A percentile compares a stretch with the other conserved stretches of the same genome.
phyloP scores from a whole-genome alignment of 2,888 invertebrate genomes.

The Hypolimnas misippus region DNA sequence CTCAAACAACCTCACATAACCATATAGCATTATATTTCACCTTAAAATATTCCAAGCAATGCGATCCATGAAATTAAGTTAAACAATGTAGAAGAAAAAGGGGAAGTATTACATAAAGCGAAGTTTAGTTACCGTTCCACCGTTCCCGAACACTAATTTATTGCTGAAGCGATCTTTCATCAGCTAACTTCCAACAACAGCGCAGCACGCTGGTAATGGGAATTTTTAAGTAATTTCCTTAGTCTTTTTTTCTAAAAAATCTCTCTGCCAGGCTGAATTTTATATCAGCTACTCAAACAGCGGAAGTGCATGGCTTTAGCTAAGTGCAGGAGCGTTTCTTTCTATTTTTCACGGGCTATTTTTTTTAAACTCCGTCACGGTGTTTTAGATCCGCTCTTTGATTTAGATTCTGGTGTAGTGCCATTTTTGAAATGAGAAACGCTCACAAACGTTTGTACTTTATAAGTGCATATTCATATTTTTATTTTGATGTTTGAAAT shows the following conservation, averaged over 20 bases:
- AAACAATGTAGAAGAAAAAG: background rate
- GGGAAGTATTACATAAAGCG: conserved; percentile 6
- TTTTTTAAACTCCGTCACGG: conserved; percentile 39
- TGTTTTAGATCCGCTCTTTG: conserved; percentile 35
- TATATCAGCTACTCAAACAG: conserved; percentile 45
- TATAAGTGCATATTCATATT: background rate
- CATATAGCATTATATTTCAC: no score
- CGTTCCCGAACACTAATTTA: conserved; percentile 21
- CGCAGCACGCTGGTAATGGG: conserved; percentile 22
- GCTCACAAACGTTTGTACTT: conserved; percentile 11
- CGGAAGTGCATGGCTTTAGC: conserved; percentile 39
- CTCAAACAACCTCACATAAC: no score
- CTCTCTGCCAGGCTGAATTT: conserved; percentile 41
- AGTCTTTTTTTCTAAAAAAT: conserved; percentile 36
- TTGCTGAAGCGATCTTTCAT: conserved; percentile 21
- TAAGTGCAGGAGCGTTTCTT: conserved; percentile 38
- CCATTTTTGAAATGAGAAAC: conserved; percentile 1
- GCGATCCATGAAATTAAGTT: conserved; percentile 13
- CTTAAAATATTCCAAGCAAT: background rate
- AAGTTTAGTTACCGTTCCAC: conserved; percentile 12
- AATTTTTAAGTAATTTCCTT: conserved; percentile 39
- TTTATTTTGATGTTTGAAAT: no score
- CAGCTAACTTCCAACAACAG: conserved; percentile 21
- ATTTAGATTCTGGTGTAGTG: conserved; percentile 30
- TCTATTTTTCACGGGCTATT: conserved; percentile 34